Evolutionary conservation across 2,888 invertebrate genomes (phyloP).

Genomic region (Apamea sordens): DNA sequence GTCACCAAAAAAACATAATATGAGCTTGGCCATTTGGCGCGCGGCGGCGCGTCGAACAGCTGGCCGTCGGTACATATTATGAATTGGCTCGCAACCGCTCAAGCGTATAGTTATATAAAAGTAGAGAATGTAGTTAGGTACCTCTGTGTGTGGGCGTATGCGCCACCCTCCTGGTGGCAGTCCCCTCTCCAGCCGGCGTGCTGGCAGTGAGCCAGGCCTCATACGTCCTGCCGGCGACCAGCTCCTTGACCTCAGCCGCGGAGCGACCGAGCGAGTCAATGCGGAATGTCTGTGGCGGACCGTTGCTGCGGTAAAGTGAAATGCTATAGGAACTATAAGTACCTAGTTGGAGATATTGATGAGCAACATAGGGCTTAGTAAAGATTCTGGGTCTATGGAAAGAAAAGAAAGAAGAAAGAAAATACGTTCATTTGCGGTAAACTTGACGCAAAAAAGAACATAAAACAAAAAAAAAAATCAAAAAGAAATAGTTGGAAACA

Average conservation of each 20-base stretch:
- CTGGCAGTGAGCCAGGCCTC: slow-evolving; percentile 91
- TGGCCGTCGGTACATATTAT: too few species aligned
- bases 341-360: not conserved
- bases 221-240: slow-evolving; percentile 87
- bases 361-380: not conserved
- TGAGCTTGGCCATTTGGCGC: too few species aligned
- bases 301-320: slow-evolving; percentile 73
- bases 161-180: slow-evolving; percentile 82
- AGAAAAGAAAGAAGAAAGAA: too few species aligned
- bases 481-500: too few species aligned
- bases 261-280: slow-evolving; percentile 73
- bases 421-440: too few species aligned
- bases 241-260: slow-evolving; percentile 77
- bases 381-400: not conserved
- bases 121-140: not conserved
- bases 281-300: slow-evolving; percentile 79
- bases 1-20: too few species aligned
- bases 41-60: too few species aligned
- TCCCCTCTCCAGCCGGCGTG: slow-evolving; percentile 91
- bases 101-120: not conserved
- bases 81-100: too few species aligned
- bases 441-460: too few species aligned
- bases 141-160: slow-evolving; percentile 89
- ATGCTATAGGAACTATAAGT: not conserved
- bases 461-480: too few species aligned